Percentiles rank a stretch among this genome's conserved stretches.
These are phyloP conservation scores for silkworm (Bombyx mori) DNA, from an alignment of 1,140 invertebrate species.

Conservation along the genomic window ASM3026992v2 NC_085135.1:9237501-9238000, in stretches of 20 bases:
- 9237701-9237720: constrained; percentile 16
- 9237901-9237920: constrained; percentile 17
- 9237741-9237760: constrained; percentile 26
- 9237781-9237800: constrained; percentile 33
- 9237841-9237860: constrained; percentile 12
- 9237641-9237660: constrained; percentile 26
- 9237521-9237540: no score
- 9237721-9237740: constrained; percentile 18
- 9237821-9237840: constrained; percentile 21
- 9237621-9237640: constrained; percentile 15
- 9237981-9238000: background rate
- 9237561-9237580: no score
- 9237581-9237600: background rate
- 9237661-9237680: constrained; percentile 7
- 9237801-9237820: constrained; percentile 15
- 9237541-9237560: no score
- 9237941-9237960: constrained; percentile 6
- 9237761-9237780: constrained; percentile 18
- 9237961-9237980: background rate
- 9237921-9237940: constrained; percentile 24
- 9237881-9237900: background rate
- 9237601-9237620: constrained; percentile 15
- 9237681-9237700: constrained; percentile 22
- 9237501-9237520: no score
- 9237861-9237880: background rate